These are phyloP conservation scores for Ceratina calcarata DNA, from an alignment of 1,140 invertebrate species.

Conservation along the genomic window DNA sequence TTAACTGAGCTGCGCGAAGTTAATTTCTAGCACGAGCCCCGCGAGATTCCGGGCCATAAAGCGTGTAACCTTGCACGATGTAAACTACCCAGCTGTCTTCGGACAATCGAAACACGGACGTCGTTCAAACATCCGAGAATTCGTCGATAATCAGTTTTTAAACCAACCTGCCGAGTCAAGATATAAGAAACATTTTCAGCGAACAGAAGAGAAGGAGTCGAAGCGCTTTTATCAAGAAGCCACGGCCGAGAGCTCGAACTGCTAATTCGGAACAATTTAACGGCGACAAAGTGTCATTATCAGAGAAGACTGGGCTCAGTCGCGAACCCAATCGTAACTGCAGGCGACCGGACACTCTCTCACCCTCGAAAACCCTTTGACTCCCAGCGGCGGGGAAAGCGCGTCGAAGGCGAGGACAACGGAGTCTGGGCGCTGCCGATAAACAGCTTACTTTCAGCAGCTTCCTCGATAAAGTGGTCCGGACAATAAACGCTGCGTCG, in stretches of 20 bases:
- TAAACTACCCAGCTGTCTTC: no score
- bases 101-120: no score
- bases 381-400: slow-evolving; percentile 15
- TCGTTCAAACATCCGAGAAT: no score
- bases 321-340: neutral
- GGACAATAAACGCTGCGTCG: slow-evolving; percentile 54
- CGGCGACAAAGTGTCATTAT: slow-evolving; percentile 15
- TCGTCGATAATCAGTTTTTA: no score
- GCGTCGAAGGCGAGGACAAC: neutral
- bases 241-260: neutral
- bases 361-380: neutral
- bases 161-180: no score
- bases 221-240: neutral
- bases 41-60: no score
- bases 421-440: slow-evolving; percentile 57
- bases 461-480: slow-evolving; percentile 56
- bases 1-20: no score
- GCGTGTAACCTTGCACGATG: no score
- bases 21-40: no score
- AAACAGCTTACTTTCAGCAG: slow-evolving; percentile 66
- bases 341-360: neutral
- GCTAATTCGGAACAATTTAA: slow-evolving; percentile 21
- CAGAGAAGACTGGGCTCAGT: neutral
- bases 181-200: neutral
- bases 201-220: neutral